A percentile compares a stretch with the other conserved stretches of the same genome.
phyloP scores from a whole-genome alignment of 2,888 invertebrate species.

The Eupeodes latifasciatus region DNA sequence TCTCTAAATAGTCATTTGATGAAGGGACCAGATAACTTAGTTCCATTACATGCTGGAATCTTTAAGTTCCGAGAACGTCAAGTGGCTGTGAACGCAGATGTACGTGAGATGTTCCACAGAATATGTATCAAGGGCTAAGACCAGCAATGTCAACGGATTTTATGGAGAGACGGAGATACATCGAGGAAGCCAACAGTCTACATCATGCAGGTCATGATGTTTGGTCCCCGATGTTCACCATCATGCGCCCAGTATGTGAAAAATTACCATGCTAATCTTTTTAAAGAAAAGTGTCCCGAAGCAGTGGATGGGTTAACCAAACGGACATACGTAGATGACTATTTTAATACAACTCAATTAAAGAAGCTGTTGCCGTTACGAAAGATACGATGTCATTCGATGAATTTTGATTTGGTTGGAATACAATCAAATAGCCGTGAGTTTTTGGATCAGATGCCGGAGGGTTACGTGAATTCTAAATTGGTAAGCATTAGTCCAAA shows the following conservation, averaged over 20 bases:
- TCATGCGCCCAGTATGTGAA: conserved; percentile 72
- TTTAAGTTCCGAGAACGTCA: conserved; percentile 48
- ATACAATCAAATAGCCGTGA: conserved; percentile 1
- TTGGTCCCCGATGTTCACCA: conserved; percentile 69
- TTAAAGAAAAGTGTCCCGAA: background rate
- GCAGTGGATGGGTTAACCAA: conserved; percentile 55
- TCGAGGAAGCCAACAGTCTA: conserved; percentile 36
- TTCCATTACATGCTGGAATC: conserved; percentile 31
- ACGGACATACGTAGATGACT: conserved; percentile 66
- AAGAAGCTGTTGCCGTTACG: conserved; percentile 16
- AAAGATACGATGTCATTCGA: conserved; percentile 12
- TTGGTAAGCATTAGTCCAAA: conserved; percentile 16
- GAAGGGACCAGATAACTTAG: conserved; percentile 22
- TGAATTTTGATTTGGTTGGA: conserved; percentile 22
- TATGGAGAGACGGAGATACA: conserved; percentile 68
- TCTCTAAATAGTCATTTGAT: background rate
- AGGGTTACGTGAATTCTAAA: background rate
- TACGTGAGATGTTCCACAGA: conserved; percentile 68
- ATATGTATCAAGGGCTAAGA: conserved; percentile 27
- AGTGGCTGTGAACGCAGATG: conserved; percentile 56
- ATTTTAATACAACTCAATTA: conserved; percentile 6
- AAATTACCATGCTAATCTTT: conserved; percentile 28
- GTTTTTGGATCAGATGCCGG: background rate
- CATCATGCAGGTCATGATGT: conserved; percentile 72
- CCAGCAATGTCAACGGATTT: conserved; percentile 45